Base-by-base conservation (phyloP, 2,888 invertebrate species). In the Nemapogon koenigi region DNA sequence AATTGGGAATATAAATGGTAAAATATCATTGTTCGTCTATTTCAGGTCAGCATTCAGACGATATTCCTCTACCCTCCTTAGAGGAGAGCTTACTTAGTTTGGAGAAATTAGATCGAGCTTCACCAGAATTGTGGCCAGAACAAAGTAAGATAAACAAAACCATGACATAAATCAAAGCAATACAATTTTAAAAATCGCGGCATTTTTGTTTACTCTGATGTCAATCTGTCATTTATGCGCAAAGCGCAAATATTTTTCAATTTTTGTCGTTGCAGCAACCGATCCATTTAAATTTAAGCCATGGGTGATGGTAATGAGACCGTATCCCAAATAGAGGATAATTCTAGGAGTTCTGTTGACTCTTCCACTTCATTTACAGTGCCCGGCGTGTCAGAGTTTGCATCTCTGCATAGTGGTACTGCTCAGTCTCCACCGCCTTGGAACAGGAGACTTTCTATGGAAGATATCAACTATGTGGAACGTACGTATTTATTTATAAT, bases 91-190 rank as follows among this genome's bases (percentile, higher is more conserved):
- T 97, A 42, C 80, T 94, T 52, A 94, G 94, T 57, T 82, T 90
- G 57, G 97, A 97, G 75, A 94, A 91, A 61, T 75, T 97, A 51
- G 95, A 95, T 68, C 84, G 97, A 50, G 87, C 92, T n/a, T 97
- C 97, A 2, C 97, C 97, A 19, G 95, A 97, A 61, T 70, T 97
- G 54, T 97, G 97, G 97, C 96, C 96, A 16, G 95, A 96, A 69
- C 91, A 92, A 80, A 91, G 95, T 94, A 83, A 86, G 87, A 76
- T 39, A n/a, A 25, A 22, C 25, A 3, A 14, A 28, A 8, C 4
- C 14, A 30, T 30, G 13, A 4, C 4, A 3, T 15, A 33, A 27
- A 16, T 13, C 35, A 42, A 17, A 31, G 32, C 3, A 10, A 35
- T 19, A 40, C 39, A 43, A 22, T 69, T 75, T 70, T 48, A 73